Evolutionary conservation across 2,113 vertebrate species (phyloP), one percentile per base, ranked within the genome.

Genomic region (Trachemys scripta): DNA sequence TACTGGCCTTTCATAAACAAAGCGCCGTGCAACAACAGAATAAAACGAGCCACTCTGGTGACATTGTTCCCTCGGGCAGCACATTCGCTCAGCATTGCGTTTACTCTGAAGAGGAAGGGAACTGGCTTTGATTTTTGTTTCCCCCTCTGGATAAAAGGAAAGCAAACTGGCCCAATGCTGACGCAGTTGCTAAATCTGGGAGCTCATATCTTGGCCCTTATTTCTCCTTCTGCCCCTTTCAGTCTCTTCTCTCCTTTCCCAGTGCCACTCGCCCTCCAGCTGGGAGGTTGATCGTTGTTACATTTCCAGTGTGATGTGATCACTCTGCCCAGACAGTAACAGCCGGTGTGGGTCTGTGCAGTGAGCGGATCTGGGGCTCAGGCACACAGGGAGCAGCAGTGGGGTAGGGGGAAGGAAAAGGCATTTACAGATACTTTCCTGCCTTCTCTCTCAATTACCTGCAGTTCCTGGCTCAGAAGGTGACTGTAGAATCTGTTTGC

Each of bases 291-390:
- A 20, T 11, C 10, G 1, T 24, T 27, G 42, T 14, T 25, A 24
- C 75, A 12, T 45, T 27, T 25, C 42, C 24, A 13, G 11, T 45
- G 24, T 2, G 24, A 45, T 45, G 24, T 2, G 24, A 45, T 24
- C n/a, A 0, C 24, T 27, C 75, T 27, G 42, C 65, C n/a, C 38
- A 12, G 17, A 2, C 8, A 10, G 5, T 3, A 12, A 24, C 38
- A 75, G 38, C 69, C 38, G 10, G 9, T 6, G 38, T 38, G 72
- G 17, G 9, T 25, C 19, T 42, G 38, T 13, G 42, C 10, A 24
- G 38, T 12, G 24, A 24, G 24, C 6, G 20, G 72, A 14, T 27
- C 10, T 76, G 75, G 75, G 75, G 38, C 1, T 45, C 72, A 38
- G 65, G 29, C 31, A 27, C 56, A 10, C 10, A 65, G 69, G n/a